phyloP scores from a whole-genome alignment of 1,140 invertebrate genomes.

The Trigoniulus corallinus region DNA sequence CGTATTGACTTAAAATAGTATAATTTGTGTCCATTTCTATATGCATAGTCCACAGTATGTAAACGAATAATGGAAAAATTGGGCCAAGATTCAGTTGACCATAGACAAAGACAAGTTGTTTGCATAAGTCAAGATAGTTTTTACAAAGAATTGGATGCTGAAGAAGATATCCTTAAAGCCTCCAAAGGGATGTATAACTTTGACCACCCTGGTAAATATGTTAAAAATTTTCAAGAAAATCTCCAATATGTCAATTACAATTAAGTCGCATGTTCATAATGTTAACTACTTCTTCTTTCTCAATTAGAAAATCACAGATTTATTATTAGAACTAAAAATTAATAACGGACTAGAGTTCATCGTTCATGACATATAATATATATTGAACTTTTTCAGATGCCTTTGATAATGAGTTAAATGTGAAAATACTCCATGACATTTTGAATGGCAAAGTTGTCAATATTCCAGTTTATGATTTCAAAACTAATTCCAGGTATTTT shows the following conservation, averaged over 20 bases:
- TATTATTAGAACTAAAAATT: no score
- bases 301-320: no score
- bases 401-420: conserved; percentile 70
- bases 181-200: conserved; percentile 88
- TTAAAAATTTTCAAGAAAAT: no score
- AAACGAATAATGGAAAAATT: conserved; percentile 86
- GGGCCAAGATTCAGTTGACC: conserved; percentile 69
- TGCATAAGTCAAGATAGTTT: conserved; percentile 93
- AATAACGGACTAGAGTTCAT: no score
- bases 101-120: conserved; percentile 73
- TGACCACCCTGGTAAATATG: conserved; percentile 71
- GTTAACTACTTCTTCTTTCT: no score
- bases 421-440: conserved; percentile 59
- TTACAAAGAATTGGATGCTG: conserved; percentile 65
- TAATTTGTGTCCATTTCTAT: not conserved
- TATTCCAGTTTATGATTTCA: conserved; percentile 82
- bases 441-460: conserved; percentile 64
- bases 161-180: conserved; percentile 74
- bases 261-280: no score
- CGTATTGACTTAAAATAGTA: not conserved
- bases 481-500: conserved; percentile 64
- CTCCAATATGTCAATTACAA: not conserved
- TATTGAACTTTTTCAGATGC: conserved; percentile 38
- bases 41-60: conserved; percentile 76
- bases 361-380: no score